These are phyloP conservation scores for Staurois parvus DNA, from an alignment of 2,797 vertebrate species.

Conservation along the genomic window DNA sequence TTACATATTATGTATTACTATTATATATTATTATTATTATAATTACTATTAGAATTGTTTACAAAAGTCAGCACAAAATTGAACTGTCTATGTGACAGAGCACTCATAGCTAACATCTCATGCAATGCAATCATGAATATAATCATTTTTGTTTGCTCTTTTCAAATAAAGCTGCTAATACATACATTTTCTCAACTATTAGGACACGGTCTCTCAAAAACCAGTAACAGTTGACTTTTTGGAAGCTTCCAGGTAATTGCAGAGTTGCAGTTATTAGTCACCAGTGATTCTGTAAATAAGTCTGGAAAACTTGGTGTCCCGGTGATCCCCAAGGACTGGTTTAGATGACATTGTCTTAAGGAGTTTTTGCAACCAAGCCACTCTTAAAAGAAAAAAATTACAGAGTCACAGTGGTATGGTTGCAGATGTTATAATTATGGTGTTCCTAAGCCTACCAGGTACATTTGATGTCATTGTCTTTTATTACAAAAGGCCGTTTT, in stretches of 20 bases:
- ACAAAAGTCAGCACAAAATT: conserved; percentile 11
- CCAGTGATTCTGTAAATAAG: neutral
- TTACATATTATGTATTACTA: too few relatives aligned
- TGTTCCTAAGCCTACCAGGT: too few relatives aligned
- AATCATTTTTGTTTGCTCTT: neutral
- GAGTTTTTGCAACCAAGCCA: too few relatives aligned
- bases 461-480: too few relatives aligned
- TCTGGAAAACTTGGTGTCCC: too few relatives aligned
- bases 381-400: too few relatives aligned
- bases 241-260: neutral
- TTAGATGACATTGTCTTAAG: neutral
- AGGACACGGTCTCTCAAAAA: too few relatives aligned
- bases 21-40: too few relatives aligned
- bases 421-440: too few relatives aligned
- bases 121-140: too few relatives aligned
- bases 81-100: neutral
- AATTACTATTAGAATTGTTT: conserved; percentile 22
- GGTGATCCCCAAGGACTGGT: neutral
- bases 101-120: neutral
- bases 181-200: neutral
- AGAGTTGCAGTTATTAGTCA: neutral
- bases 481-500: too few relatives aligned
- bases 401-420: neutral
- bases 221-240: too few relatives aligned
- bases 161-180: neutral